Percentiles rank a stretch among this genome's conserved stretches.
These are phyloP conservation scores for Eupithecia vulgata DNA, from an alignment of 2,888 invertebrate species.

Conservation along the genomic window DNA sequence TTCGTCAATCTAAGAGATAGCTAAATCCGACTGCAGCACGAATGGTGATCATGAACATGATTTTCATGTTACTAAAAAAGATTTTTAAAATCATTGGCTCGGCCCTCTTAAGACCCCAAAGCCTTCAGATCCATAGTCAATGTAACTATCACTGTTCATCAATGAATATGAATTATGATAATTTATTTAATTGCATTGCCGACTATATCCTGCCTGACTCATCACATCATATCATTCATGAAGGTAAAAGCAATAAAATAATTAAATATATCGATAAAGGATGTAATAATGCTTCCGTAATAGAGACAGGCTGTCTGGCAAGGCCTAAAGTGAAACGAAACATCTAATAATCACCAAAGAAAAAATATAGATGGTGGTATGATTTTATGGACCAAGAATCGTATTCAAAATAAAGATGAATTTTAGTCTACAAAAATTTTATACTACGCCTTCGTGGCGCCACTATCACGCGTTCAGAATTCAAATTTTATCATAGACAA, in stretches of 20 bases:
- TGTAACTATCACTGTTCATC: neutral
- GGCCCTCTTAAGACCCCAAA: neutral
- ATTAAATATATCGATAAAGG: slow-evolving; percentile 1
- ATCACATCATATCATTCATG: neutral
- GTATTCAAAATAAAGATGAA: neutral
- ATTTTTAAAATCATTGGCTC: neutral
- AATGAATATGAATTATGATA: slow-evolving; percentile 27
- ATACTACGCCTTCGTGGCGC: neutral
- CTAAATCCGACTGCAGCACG: neutral
- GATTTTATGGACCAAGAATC: neutral
- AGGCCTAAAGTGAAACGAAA: neutral
- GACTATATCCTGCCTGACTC: slow-evolving; percentile 10
- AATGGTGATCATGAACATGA: neutral
- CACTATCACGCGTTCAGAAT: slow-evolving; percentile 1
- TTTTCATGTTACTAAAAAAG: neutral
- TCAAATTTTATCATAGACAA: slow-evolving; percentile 8
- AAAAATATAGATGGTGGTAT: neutral
- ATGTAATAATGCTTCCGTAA: slow-evolving; percentile 2
- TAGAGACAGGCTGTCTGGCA: slow-evolving; percentile 5
- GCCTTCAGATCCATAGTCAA: neutral
- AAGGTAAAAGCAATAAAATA: slow-evolving; percentile 7
- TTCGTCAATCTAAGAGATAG: neutral
- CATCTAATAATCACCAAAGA: neutral
- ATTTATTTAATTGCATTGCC: slow-evolving; percentile 38
- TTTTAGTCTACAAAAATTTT: neutral